A percentile compares a stretch with the other conserved stretches of the same genome.
These are phyloP conservation scores for Phoenoteleia sp. DNA, from an alignment of 2,888 invertebrate species.

Conservation along the genomic window DNA sequence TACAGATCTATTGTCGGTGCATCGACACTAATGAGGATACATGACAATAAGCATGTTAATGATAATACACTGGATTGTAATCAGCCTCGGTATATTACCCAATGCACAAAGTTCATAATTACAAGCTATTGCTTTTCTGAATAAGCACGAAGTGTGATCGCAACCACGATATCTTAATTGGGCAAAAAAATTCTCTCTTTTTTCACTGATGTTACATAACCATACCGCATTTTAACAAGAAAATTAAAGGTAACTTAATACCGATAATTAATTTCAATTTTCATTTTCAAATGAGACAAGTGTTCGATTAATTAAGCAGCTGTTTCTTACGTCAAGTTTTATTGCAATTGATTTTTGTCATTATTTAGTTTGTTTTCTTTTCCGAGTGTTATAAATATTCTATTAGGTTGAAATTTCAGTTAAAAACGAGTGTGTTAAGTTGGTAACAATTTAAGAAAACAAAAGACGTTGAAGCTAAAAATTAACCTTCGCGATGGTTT, in stretches of 20 bases:
- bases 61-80: constrained; percentile 30
- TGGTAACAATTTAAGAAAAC: too few relatives aligned
- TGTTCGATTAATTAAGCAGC: constrained; percentile 47
- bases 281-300: constrained; percentile 13
- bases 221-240: constrained; percentile 16
- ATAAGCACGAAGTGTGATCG: constrained; percentile 43
- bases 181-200: constrained; percentile 21
- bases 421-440: too few relatives aligned
- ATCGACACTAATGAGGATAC: constrained; percentile 42
- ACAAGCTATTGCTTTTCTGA: constrained; percentile 34
- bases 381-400: too few relatives aligned
- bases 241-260: constrained; percentile 40
- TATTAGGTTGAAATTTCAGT: too few relatives aligned
- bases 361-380: too few relatives aligned
- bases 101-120: constrained; percentile 46
- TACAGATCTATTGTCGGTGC: constrained; percentile 3
- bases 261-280: constrained; percentile 53
- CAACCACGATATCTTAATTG: constrained; percentile 54
- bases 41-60: constrained; percentile 49
- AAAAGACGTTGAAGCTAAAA: constrained; percentile 54
- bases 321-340: constrained; percentile 30
- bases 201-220: constrained; percentile 27
- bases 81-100: constrained; percentile 3
- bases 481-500: constrained; percentile 77
- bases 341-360: too few relatives aligned